Conservation (phyloP, 2,113 vertebrate genomes). For the Rhodinocichla rosea region DNA sequence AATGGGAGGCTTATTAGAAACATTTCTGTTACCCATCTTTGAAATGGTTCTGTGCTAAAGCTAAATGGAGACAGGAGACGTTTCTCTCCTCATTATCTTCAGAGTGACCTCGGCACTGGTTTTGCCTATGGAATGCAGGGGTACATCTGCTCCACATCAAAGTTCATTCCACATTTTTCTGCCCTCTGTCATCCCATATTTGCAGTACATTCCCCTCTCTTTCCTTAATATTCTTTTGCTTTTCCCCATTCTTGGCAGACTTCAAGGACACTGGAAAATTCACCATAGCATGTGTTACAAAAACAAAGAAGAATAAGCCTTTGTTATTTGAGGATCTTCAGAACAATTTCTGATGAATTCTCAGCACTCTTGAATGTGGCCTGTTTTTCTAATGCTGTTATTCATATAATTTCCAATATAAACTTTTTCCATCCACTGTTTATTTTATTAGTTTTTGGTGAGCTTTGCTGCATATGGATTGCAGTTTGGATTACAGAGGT, state of each 20-base stretch:
- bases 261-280: slow-evolving; percentile 24
- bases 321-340: slow-evolving; percentile 38
- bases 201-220: neutral
- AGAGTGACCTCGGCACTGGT: neutral
- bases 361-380: neutral
- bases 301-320: slow-evolving; percentile 36
- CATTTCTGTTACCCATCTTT: neutral
- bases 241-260: slow-evolving; percentile 31
- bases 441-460: slow-evolving; percentile 44
- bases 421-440: slow-evolving; percentile 20
- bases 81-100: neutral
- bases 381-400: slow-evolving; percentile 26
- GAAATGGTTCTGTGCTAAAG: neutral
- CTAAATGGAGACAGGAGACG: neutral
- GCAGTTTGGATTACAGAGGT: slow-evolving; percentile 31
- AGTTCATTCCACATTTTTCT: slow-evolving; percentile 38
- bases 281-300: neutral
- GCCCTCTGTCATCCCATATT: slow-evolving; percentile 33
- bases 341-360: slow-evolving; percentile 44
- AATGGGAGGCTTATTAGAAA: neutral
- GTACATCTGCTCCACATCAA: slow-evolving; percentile 66
- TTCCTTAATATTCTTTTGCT: neutral
- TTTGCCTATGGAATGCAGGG: slow-evolving; percentile 37
- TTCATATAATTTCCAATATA: slow-evolving; percentile 46
- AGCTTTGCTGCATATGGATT: neutral